Evolutionary conservation across 1,140 invertebrate species (phyloP), one percentile per base, ranked within the genome.

Genomic region (Pollicipes pollicipes): DNA sequence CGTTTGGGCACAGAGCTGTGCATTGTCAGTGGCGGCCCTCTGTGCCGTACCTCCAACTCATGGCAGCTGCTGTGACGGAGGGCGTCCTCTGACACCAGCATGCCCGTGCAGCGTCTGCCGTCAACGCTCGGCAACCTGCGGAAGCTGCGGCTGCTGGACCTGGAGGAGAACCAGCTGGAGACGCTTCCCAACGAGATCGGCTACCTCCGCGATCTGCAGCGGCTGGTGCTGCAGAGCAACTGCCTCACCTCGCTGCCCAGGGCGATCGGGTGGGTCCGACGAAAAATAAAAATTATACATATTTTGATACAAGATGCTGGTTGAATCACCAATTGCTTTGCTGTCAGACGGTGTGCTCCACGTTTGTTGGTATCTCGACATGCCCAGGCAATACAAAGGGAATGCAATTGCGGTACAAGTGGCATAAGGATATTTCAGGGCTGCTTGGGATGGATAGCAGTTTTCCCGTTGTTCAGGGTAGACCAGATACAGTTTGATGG

Each of bases 151-250:
- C 91, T 97, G 17, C 81, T 99, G 30, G 96, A 98, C 83, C 85
- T 98, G 72, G 97, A 99, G 83, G 96, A 99, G 79, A 99, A 99
- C 80, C 91, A 92, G 76, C 83, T 99, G 66, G 92, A 97, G 77
- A 83, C 87, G 32, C 80, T 99, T 70, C 97, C 97, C 63, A 91
- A 90, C 80, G 97, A 99, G 83, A 95, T 97, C 75, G 93, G 92
- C 0, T 89, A 90, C 76, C 80, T 96, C 64, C 83, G 89, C 76
- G 93, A 97, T 71, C 81, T 98, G 30, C 91, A 95, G 77, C 89
- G 89, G 76, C 82, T 98, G 67, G 90, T 97, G 74, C 85, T 98
- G 27, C 94, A 97, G 77, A 94, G 93, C 29, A 98, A 98, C 82
- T 93, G 96, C 79, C 82, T 98, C 69, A 88, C 88, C 27, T 86